A percentile compares a stretch with the other conserved stretches of the same genome.
These are phyloP conservation scores for Rallus limicola DNA, from an alignment of 2,113 vertebrate genomes.

Conservation along the genomic window DNA sequence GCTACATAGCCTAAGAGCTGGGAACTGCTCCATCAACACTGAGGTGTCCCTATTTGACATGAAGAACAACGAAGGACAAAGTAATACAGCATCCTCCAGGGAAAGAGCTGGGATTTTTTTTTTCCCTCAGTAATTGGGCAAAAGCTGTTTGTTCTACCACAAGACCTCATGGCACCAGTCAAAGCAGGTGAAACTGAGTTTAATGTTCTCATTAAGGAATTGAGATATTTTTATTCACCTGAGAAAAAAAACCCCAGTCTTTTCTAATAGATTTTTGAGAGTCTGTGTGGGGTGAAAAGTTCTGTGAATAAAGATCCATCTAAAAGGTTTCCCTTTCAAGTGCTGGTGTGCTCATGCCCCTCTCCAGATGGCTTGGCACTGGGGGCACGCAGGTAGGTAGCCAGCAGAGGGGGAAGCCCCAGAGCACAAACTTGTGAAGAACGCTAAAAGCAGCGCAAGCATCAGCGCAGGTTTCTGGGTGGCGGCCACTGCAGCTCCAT, in stretches of 20 bases:
- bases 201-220: constrained; percentile 71
- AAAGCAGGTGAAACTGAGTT: constrained; percentile 59
- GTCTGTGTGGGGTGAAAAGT: constrained; percentile 61
- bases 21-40: not conserved
- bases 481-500: not conserved
- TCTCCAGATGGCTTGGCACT: not conserved
- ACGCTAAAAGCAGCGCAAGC: not conserved
- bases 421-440: not conserved
- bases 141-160: constrained; percentile 44
- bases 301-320: constrained; percentile 64
- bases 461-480: not conserved
- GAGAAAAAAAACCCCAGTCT: constrained; percentile 73
- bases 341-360: not conserved
- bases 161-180: constrained; percentile 28
- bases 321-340: constrained; percentile 64
- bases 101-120: not conserved
- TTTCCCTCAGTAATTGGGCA: not conserved
- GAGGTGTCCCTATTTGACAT: not conserved
- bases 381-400: not conserved
- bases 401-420: not conserved
- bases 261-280: constrained; percentile 72
- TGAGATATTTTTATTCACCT: constrained; percentile 69
- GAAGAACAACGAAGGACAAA: not conserved
- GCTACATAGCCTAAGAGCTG: not conserved
- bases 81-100: not conserved